phyloP scores from a whole-genome alignment of 2,113 vertebrate species.

The Synodontis membranacea region DNA sequence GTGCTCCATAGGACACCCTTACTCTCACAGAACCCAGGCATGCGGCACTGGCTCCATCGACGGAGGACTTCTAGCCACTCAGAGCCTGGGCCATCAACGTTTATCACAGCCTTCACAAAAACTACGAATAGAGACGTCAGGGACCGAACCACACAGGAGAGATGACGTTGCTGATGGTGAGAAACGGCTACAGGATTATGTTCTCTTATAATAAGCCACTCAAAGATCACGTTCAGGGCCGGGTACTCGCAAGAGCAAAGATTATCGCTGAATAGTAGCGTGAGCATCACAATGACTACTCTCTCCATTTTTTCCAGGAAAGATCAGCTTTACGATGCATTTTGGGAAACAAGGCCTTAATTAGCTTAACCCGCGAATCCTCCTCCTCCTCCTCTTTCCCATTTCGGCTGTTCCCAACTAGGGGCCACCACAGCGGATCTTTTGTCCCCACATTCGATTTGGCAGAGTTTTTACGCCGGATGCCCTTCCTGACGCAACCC shows the following conservation, averaged over 20 bases:
- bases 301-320: neutral
- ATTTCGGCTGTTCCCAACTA: too few species aligned
- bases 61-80: conserved; percentile 58
- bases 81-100: conserved; percentile 75
- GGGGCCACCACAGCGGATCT: too few species aligned
- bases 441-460: too few species aligned
- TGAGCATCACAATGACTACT: neutral
- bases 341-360: neutral
- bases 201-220: neutral
- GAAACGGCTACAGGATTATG: conserved; percentile 8
- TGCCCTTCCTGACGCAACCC: too few species aligned
- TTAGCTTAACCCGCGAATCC: too few species aligned
- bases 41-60: conserved; percentile 59
- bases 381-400: too few species aligned
- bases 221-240: neutral
- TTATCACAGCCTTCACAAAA: conserved; percentile 62
- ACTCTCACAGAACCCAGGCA: conserved; percentile 57
- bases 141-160: conserved; percentile 68
- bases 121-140: conserved; percentile 65
- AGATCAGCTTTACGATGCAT: neutral
- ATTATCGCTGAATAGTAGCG: neutral
- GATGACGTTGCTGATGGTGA: conserved; percentile 66
- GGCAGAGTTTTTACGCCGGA: too few species aligned
- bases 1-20: conserved; percentile 59
- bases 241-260: neutral